phyloP scores from a whole-genome alignment of 2,113 vertebrate species.

The Nothoprocta perdicaria region DNA sequence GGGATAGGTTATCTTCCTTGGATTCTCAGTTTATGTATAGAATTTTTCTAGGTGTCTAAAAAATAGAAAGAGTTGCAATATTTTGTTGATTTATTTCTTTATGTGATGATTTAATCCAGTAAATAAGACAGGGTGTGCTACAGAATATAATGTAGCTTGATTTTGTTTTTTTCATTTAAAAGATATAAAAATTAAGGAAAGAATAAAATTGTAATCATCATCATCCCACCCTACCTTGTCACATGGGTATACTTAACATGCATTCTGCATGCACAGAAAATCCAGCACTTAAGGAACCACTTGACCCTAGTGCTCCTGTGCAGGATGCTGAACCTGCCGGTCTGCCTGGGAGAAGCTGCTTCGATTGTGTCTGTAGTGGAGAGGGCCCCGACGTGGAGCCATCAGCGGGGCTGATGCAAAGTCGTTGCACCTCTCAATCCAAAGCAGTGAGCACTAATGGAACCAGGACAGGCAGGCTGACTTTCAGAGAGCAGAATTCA shows the following conservation, averaged over 20 bases:
- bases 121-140: conserved; percentile 1
- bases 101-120: conserved; percentile 14
- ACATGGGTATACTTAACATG: rapidly evolving
- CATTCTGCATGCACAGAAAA: neutral
- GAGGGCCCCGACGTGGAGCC: conserved; percentile 7
- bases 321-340: neutral
- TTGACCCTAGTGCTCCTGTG: neutral
- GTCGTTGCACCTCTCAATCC: neutral
- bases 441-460: neutral
- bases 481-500: neutral
- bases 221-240: neutral
- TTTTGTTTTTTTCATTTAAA: neutral
- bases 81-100: neutral
- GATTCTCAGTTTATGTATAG: neutral
- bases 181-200: neutral
- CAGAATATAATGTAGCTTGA: neutral
- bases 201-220: neutral
- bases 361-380: neutral
- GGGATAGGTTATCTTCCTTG: neutral
- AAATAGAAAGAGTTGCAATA: neutral
- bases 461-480: neutral
- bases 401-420: neutral
- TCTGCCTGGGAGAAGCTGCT: neutral
- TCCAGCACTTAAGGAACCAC: neutral
- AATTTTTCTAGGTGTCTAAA: neutral